A percentile compares a stretch with the other conserved stretches of the same genome.
These are phyloP conservation scores for Apodemus sylvaticus DNA, from an alignment of 2,113 vertebrate species.

Conservation along the genomic window DNA sequence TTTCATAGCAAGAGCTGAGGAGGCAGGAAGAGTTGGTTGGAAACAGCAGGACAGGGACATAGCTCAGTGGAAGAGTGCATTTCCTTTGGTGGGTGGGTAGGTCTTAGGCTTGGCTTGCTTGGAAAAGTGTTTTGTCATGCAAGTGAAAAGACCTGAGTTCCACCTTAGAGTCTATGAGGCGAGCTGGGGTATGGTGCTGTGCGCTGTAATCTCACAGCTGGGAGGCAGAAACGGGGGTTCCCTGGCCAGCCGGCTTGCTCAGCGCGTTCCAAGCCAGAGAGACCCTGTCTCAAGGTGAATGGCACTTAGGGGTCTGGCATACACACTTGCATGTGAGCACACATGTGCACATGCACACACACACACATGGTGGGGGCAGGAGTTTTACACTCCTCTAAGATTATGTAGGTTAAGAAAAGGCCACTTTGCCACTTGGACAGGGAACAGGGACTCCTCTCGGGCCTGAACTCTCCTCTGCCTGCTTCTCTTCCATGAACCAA, in stretches of 20 bases:
- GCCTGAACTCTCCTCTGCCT: background rate
- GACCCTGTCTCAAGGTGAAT: background rate
- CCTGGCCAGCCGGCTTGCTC: too few relatives aligned
- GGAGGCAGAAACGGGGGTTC: background rate
- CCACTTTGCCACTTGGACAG: background rate
- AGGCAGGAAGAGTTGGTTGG: background rate
- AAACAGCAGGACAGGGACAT: background rate
- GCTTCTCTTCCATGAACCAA: background rate
- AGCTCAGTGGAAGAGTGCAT: background rate
- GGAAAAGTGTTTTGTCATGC: background rate
- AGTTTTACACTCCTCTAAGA: background rate
- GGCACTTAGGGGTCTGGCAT: background rate
- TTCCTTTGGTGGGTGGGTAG: background rate
- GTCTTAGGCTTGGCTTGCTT: background rate
- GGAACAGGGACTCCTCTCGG: background rate
- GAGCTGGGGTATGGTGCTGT: background rate
- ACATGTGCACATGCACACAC: background rate
- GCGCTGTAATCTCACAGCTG: background rate
- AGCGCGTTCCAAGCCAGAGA: background rate
- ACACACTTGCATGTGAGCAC: accelerated
- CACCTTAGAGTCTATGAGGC: background rate
- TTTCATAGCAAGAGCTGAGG: background rate
- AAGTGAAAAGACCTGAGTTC: background rate
- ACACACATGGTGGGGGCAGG: background rate
- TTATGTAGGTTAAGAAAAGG: background rate